phyloP scores from a whole-genome alignment of 2,113 vertebrate species.

The Lepisosteus oculatus region DNA sequence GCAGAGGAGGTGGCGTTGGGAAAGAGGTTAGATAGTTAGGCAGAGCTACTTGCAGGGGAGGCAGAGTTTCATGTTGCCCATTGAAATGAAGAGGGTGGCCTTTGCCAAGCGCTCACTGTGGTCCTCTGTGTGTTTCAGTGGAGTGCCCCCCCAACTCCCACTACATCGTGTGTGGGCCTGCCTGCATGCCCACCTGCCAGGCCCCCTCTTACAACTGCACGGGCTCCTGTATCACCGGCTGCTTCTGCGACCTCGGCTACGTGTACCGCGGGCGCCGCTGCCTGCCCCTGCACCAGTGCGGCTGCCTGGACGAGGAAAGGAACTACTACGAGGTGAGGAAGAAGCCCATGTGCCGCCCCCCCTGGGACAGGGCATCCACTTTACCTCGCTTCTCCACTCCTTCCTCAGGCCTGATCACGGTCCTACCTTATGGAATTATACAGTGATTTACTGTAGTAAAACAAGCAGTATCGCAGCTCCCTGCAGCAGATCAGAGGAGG shows the following conservation, averaged over 20 bases:
- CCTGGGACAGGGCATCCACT: no score
- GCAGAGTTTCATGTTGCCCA: no score
- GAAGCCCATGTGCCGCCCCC: background rate
- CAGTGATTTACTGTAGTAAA: no score
- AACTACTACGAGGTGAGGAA: conserved; percentile 70
- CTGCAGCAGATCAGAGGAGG: no score
- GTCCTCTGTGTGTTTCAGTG: conserved; percentile 31
- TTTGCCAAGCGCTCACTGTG: background rate
- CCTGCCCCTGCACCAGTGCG: conserved; percentile 63
- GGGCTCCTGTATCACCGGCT: conserved; percentile 60
- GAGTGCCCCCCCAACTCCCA: conserved; percentile 57
- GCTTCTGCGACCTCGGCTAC: conserved; percentile 72
- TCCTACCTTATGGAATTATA: no score
- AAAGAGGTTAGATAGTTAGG: no score
- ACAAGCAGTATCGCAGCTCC: no score
- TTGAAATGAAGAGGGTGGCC: no score
- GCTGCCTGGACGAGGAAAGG: conserved; percentile 60
- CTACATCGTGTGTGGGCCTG: conserved; percentile 56
- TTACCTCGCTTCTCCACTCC: no score
- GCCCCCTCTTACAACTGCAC: conserved; percentile 61
- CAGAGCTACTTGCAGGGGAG: no score
- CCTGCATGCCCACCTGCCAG: conserved; percentile 59
- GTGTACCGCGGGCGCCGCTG: conserved; percentile 59
- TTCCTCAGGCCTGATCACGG: no score
- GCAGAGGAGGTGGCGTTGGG: no score